Base-by-base conservation (phyloP, 2,113 vertebrate genomes). In the Tonatia bakeri region DNA sequence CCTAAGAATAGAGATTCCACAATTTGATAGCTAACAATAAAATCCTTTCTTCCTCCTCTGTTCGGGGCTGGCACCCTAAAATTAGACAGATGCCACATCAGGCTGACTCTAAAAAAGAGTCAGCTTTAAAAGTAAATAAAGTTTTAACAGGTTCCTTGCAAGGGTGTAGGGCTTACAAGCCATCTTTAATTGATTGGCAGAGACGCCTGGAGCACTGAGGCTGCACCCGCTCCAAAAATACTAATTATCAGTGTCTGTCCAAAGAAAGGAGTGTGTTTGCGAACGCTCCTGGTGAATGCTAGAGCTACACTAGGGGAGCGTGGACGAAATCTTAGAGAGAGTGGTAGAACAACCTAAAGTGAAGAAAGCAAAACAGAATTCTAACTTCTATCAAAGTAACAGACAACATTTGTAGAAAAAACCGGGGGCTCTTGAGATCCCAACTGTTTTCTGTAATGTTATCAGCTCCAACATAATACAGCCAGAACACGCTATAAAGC, bases 1-100 rank as follows among this genome's bases (percentile, higher is more conserved):
- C 87, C 33, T 72, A 69, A 75, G 11, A 75, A 8, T 33, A 85
- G 36, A 47, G 33, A 64, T 52, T 83, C 36, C 33, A 75, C 43
- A 86, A 10, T 91, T 43, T 70, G 59, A 13, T 81, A 90, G 28
- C n/a, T 87, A 80, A 45, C 13, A 64, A 38, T 77, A 80, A 91
- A 96, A 85, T 43, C 56, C 40, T 45, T 69, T 84, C 40, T 84
- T 31, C 64, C 14, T 69, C 9, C 59, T 92, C 47, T 70, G 28
- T 11, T 94, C 64, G 89, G 52, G 31, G 4, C 7, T 72, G 1
- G 45, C 72, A 86, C 52, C 52, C 85, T 76, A 56, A 94, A 77
- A 92, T 75, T 77, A 95, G 88, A 22, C 40, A 80, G 70, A 76
- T 69, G 38, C 40, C 40, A 54, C 61, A 83, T 73, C 22, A 54